Percentiles rank a stretch among this genome's conserved stretches.
Conservation (phyloP, 1,140 invertebrate species). For the Fopius arisanus region DNA sequence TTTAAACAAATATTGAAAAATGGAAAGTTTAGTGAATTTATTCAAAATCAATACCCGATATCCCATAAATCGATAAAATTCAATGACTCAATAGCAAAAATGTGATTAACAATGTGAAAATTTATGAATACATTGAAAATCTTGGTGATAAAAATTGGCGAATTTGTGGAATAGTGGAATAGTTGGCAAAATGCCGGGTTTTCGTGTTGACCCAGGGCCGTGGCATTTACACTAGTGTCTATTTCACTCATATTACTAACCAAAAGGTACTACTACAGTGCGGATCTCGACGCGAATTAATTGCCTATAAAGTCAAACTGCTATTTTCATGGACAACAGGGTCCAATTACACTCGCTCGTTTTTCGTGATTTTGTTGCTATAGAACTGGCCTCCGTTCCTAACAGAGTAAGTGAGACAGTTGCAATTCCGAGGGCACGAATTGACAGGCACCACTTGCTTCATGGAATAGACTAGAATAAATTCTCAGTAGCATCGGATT, state of each 20-base stretch:
- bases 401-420: background rate
- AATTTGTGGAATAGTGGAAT: background rate
- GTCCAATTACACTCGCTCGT: conserved; percentile 41
- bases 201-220: background rate
- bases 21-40: too few relatives aligned
- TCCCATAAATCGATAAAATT: too few relatives aligned
- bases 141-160: background rate
- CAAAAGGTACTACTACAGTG: conserved; percentile 19
- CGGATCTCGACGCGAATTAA: conserved; percentile 33
- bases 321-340: conserved; percentile 40
- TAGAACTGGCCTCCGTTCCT: background rate
- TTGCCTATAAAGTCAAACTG: conserved; percentile 42
- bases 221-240: background rate
- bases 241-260: background rate
- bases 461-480: background rate
- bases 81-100: too few relatives aligned
- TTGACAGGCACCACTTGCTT: conserved; percentile 17
- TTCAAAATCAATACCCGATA: too few relatives aligned
- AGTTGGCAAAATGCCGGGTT: conserved; percentile 11
- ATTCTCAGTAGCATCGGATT: background rate
- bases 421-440: background rate
- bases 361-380: conserved; percentile 39
- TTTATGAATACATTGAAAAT: background rate
- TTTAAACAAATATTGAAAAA: too few relatives aligned
- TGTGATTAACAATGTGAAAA: background rate